Percentiles rank a stretch among this genome's conserved stretches.
Evolutionary conservation across 2,113 vertebrate species (phyloP).

Genomic region (Chaenocephalus aceratus): DNA sequence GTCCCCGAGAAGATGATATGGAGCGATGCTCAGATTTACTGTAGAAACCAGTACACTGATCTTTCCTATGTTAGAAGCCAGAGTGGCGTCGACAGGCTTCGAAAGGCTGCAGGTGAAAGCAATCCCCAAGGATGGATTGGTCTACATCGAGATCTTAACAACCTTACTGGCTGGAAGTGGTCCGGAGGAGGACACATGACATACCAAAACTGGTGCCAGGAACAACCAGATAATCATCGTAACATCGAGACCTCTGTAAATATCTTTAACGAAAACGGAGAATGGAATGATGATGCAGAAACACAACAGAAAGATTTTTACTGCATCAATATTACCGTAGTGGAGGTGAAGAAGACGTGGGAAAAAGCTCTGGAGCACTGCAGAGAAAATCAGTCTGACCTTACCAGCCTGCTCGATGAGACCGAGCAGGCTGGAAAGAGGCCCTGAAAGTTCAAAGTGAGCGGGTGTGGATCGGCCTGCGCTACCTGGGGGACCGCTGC

Average conservation of each 20-base stretch:
- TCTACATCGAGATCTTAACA: not conserved
- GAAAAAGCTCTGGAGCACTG: constrained; percentile 53
- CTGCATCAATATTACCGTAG: constrained; percentile 10
- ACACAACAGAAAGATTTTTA: rapidly evolving
- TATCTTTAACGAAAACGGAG: rapidly evolving
- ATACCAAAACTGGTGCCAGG: rapidly evolving
- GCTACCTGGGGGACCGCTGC: constrained; percentile 41
- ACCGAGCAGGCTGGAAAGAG: not conserved
- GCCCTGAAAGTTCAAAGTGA: rapidly evolving
- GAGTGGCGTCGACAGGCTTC: not conserved
- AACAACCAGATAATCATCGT: rapidly evolving
- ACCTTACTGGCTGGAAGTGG: constrained; percentile 18
- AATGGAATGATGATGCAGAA: rapidly evolving
- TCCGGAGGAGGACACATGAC: not conserved
- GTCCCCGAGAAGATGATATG: rapidly evolving
- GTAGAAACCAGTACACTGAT: not conserved
- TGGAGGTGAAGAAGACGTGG: constrained; percentile 30
- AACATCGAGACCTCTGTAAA: rapidly evolving
- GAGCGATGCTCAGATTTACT: not conserved
- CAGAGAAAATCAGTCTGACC: not conserved
- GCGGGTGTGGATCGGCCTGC: constrained; percentile 53
- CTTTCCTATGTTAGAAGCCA: constrained; percentile 15
- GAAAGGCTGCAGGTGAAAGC: rapidly evolving
- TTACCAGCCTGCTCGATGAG: constrained; percentile 24
- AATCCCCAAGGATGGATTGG: not conserved